phyloP scores from a whole-genome alignment of 2,888 invertebrate species.

The Ptycholaimellus sp. region DNA sequence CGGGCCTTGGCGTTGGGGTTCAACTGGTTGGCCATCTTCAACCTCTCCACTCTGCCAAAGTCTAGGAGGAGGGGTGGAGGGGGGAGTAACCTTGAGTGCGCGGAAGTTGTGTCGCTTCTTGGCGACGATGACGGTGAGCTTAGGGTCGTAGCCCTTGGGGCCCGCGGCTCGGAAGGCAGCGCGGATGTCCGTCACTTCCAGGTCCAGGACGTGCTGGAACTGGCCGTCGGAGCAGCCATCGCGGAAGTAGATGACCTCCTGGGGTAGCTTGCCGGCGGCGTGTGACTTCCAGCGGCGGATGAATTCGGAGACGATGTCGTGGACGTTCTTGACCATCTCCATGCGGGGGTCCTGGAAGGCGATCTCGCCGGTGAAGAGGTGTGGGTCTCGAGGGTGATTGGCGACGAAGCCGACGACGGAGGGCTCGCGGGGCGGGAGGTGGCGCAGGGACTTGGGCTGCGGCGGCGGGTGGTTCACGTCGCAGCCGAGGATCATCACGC shows the following conservation, averaged over 20 bases:
- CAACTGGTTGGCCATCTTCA: too few species aligned
- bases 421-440: conserved; percentile 6
- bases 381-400: conserved; percentile 8
- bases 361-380: conserved; percentile 13
- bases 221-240: conserved; percentile 13
- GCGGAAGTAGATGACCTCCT: conserved; percentile 13
- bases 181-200: conserved; percentile 14
- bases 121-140: conserved; percentile 12
- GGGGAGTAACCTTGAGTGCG: conserved; percentile 9
- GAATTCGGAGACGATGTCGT: too few species aligned
- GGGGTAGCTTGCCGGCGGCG: too few species aligned
- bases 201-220: conserved; percentile 10
- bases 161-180: conserved; percentile 6
- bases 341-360: conserved; percentile 8
- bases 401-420: conserved; percentile 11
- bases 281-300: too few species aligned
- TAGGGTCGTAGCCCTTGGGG: conserved; percentile 3
- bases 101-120: conserved; percentile 15
- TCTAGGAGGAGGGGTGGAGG: too few species aligned
- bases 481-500: conserved; percentile 3
- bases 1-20: conserved; percentile 6
- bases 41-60: too few species aligned
- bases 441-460: conserved; percentile 6
- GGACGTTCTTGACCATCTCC: too few species aligned
- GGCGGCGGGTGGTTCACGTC: conserved; percentile 3